Evolutionary conservation across 2,888 invertebrate genomes (phyloP).

Genomic region (Callimorpha dominula): DNA sequence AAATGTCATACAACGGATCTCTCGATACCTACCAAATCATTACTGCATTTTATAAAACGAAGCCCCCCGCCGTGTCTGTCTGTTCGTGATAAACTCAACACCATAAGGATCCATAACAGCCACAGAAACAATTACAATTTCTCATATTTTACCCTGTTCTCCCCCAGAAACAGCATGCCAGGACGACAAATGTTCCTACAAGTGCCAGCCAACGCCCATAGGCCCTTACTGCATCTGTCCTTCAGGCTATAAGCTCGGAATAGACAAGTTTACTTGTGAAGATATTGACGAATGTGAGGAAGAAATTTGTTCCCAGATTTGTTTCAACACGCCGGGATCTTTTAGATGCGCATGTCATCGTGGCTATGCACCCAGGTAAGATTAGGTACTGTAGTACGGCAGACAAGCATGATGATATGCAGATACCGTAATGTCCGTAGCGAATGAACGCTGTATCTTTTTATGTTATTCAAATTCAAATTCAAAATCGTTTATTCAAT

Average conservation of each 20-base stretch:
- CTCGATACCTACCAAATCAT: too few species aligned
- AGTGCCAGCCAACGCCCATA: conserved; percentile 88
- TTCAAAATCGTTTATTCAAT: too few species aligned
- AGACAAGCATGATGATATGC: too few species aligned
- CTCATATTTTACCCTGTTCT: background rate
- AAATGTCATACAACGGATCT: too few species aligned
- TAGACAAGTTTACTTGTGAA: conserved; percentile 86
- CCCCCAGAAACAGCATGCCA: conserved; percentile 8
- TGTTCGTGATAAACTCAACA: too few species aligned
- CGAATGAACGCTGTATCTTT: too few species aligned
- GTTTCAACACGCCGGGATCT: conserved; percentile 85
- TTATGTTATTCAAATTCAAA: too few species aligned
- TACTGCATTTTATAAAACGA: too few species aligned
- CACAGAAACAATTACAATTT: background rate
- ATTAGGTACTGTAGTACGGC: background rate
- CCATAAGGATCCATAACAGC: too few species aligned
- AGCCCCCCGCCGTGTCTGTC: too few species aligned
- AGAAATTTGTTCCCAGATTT: conserved; percentile 89
- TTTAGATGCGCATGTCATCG: conserved; percentile 87
- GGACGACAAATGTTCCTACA: conserved; percentile 66
- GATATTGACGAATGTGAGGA: conserved; percentile 91
- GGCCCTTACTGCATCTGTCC: conserved; percentile 90
- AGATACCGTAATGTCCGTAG: too few species aligned
- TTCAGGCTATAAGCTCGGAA: conserved; percentile 84
- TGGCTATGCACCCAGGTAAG: conserved; percentile 86